Percentiles rank a stretch among this genome's conserved stretches.
Conservation (phyloP, 1,140 invertebrate genomes). For the Danaus plexippus region DNA sequence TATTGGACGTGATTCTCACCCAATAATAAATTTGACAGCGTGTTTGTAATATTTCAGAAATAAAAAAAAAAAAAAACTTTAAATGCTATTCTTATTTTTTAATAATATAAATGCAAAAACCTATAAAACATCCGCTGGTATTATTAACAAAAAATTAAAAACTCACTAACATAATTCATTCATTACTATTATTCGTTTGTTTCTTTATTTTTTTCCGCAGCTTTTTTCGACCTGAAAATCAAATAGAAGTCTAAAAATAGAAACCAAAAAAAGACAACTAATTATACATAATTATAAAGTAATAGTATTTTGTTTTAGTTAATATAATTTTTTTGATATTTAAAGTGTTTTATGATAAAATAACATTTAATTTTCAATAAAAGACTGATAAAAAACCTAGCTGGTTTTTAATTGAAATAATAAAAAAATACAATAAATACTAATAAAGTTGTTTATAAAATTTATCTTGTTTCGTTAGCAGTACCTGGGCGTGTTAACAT, state of each 20-base stretch:
- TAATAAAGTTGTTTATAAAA: too few relatives aligned
- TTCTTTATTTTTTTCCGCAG: constrained; percentile 21
- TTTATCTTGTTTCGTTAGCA: too few relatives aligned
- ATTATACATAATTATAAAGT: too few relatives aligned
- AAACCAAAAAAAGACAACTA: too few relatives aligned
- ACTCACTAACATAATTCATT: constrained; percentile 7
- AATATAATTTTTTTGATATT: too few relatives aligned
- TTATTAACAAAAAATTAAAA: constrained; percentile 18
- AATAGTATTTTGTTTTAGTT: too few relatives aligned
- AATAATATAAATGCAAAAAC: constrained; percentile 25
- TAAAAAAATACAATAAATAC: too few relatives aligned
- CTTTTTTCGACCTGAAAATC: constrained; percentile 25
- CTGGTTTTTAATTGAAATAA: too few relatives aligned
- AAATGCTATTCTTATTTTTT: constrained; percentile 19
- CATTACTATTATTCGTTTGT: constrained; percentile 13
- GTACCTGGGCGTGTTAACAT: too few relatives aligned
- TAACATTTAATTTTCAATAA: too few relatives aligned
- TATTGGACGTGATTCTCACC: constrained; percentile 2
- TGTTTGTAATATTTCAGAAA: constrained; percentile 2
- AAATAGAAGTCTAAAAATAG: not conserved
- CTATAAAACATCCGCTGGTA: constrained; percentile 15
- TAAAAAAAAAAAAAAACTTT: constrained; percentile 13
- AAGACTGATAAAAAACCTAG: too few relatives aligned
- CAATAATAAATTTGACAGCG: constrained; percentile 8
- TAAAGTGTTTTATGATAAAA: too few relatives aligned